A percentile compares a stretch with the other conserved stretches of the same genome.
Evolutionary conservation across 1,140 invertebrate genomes (phyloP).

Genomic region (Venustaconcha ellipsiformis): DNA sequence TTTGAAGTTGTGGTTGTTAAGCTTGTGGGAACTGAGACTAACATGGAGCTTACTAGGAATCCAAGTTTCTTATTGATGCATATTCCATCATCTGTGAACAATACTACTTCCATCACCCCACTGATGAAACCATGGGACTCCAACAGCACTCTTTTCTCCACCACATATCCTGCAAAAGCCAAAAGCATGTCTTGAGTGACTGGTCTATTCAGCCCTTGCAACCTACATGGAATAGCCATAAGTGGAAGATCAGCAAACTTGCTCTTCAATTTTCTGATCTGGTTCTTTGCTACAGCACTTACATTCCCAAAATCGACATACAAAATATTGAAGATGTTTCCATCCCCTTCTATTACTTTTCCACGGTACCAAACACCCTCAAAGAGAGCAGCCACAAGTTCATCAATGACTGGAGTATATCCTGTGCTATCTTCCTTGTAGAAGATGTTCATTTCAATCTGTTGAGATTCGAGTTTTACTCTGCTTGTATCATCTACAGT

Average conservation of each 20-base stretch:
- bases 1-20: too few relatives aligned
- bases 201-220: constrained; percentile 3
- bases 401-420: constrained; percentile 6
- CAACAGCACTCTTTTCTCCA: too few relatives aligned
- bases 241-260: constrained; percentile 28
- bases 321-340: constrained; percentile 25
- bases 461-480: too few relatives aligned
- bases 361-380: constrained; percentile 44
- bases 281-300: constrained; percentile 17
- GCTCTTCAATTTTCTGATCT: constrained; percentile 25
- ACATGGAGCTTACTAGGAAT: too few relatives aligned
- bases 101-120: too few relatives aligned
- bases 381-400: constrained; percentile 19
- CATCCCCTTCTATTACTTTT: constrained; percentile 16
- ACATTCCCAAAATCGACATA: constrained; percentile 50
- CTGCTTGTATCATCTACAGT: too few relatives aligned
- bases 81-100: too few relatives aligned
- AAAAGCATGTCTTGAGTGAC: too few relatives aligned
- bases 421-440: neutral
- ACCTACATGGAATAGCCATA: constrained; percentile 13
- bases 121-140: too few relatives aligned
- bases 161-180: too few relatives aligned
- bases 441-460: neutral
- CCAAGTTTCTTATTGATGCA: too few relatives aligned
- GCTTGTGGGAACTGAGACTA: too few relatives aligned